These are phyloP conservation scores for Drosophila kuntzei DNA, from an alignment of 2,888 invertebrate species.

Conservation along the genomic window DNA sequence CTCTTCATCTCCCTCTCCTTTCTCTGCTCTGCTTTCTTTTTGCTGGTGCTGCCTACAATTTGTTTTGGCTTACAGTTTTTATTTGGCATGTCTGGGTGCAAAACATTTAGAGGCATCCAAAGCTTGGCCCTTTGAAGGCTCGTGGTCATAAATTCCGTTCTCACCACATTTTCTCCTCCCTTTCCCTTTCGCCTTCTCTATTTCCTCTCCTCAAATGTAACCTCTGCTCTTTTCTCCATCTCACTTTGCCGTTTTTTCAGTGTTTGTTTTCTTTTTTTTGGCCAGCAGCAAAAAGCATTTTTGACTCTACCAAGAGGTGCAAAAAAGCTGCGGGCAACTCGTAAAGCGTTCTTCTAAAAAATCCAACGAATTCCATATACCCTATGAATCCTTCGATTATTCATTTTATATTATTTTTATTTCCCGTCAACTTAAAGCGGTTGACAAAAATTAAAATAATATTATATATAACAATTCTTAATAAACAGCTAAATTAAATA, in stretches of 20 bases:
- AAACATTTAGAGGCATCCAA: constrained; percentile 57
- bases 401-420: too few relatives aligned
- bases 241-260: constrained; percentile 25
- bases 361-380: constrained; percentile 14
- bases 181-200: constrained; percentile 10
- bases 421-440: too few relatives aligned
- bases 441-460: too few relatives aligned
- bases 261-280: constrained; percentile 37
- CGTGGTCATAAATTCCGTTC: constrained; percentile 82
- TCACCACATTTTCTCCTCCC: constrained; percentile 74
- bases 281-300: constrained; percentile 59
- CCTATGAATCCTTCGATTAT: constrained; percentile 4
- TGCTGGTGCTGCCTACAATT: constrained; percentile 22
- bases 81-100: constrained; percentile 52
- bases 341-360: background rate
- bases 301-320: constrained; percentile 52
- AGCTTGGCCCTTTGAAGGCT: constrained; percentile 78
- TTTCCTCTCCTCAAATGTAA: constrained; percentile 23
- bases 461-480: too few relatives aligned
- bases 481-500: too few relatives aligned
- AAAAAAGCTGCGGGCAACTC: constrained; percentile 50
- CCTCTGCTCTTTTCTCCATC: constrained; percentile 15
- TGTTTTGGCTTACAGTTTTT: constrained; percentile 56
- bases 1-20: background rate
- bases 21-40: background rate